Base-by-base conservation (phyloP, 37 sponge, comb jelly and placozoan species). In the Halisarca cf. caerulea region DNA sequence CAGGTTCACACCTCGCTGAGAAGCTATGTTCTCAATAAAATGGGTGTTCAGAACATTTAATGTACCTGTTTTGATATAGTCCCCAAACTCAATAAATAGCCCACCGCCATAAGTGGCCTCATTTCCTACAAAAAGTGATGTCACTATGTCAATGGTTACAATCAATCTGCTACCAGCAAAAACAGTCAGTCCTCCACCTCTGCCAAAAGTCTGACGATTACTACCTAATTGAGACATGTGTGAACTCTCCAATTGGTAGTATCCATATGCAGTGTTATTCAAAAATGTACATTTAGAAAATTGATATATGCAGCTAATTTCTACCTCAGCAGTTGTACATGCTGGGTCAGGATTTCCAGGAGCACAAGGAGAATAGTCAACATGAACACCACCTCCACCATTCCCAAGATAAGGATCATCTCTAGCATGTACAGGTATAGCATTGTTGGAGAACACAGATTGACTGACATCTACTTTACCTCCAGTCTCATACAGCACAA, bases 31-130 rank as follows among this genome's bases (percentile, higher is more conserved):
- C 30, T 68, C 33, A 38, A 82, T 34, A 38, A 62, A 57, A 32
- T 62, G 20, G 7, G 39, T 40, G 28, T 61, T 7, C 8, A 15
- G 1, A 3, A 59, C 23, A 35, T 59, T 38, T 36, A 61, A 61
- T 37, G 7, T 61, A 14, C 61, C 25, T 42, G n/a, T n/a, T n/a
- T n/a, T n/a, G n/a, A n/a, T n/a, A n/a, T n/a, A n/a, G n/a, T 82
- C 82, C 15, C 38, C 35, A 60, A 82, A 82, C 41, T 82, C 82
- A 39, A 30, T 41, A 4, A 61, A 24, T n/a, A 82, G 37, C 20
- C 66, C 82, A 34, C 62, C 82, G 17, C 82, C 82, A 59, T 41
- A 82, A 1, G 59, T 35, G 8, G 82, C 82, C n/a, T 9, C 23
- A 39, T 82, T 82, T 41, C 60, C 60, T 23, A 32, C 41, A 36